These are phyloP conservation scores for Zaprionus ornatus DNA, from an alignment of 1,140 invertebrate genomes.

Conservation along the genomic window DNA sequence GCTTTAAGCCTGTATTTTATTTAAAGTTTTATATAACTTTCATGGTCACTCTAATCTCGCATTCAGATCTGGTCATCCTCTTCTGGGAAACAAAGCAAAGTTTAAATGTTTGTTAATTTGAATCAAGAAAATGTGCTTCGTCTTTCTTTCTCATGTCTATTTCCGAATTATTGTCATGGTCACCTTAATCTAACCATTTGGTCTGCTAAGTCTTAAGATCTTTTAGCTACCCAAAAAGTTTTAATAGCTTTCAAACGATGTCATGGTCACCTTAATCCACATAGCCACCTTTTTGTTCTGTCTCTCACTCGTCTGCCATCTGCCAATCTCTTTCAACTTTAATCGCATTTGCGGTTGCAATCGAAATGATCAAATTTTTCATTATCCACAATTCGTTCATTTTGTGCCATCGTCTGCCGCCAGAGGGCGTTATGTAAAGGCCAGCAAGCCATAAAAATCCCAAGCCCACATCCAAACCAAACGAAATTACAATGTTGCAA, in stretches of 20 bases:
- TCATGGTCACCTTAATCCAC: too few species aligned
- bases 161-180: neutral
- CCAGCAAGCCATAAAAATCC: conserved; percentile 52
- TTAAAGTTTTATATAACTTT: too few species aligned
- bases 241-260: too few species aligned
- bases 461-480: conserved; percentile 37
- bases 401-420: conserved; percentile 37
- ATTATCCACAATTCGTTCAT: neutral
- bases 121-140: too few species aligned
- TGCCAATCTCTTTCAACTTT: neutral
- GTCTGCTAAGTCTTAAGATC: too few species aligned
- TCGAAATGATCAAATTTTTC: neutral
- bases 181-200: neutral
- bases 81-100: too few species aligned
- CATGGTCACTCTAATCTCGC: too few species aligned
- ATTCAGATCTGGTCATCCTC: too few species aligned
- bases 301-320: neutral
- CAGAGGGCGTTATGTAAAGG: conserved; percentile 34
- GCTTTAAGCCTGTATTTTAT: too few species aligned
- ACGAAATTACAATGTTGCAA: conserved; percentile 67
- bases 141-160: neutral
- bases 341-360: neutral
- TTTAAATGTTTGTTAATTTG: neutral
- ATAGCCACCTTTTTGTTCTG: too few species aligned
- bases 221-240: too few species aligned